Base-by-base conservation (phyloP, 1,140 invertebrate species). In the Cyrtorhinus lividipennis region DNA sequence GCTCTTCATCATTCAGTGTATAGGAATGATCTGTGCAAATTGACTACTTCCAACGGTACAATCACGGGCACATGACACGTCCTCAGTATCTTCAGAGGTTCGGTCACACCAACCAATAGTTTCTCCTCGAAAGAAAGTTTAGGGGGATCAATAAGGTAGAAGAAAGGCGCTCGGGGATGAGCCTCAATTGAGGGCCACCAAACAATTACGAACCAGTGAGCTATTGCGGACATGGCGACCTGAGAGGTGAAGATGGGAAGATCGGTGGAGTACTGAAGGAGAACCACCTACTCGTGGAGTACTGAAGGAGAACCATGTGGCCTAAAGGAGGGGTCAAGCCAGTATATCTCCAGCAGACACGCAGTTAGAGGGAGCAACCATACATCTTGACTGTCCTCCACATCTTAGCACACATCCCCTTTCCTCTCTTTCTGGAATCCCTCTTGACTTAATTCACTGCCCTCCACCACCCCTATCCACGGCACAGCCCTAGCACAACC, bases 381-480 rank as follows among this genome's bases (percentile, higher is more conserved):
- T 53, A 53, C 48, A 53, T 53, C 48, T 53, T 53, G 48, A 53
- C 48, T 53, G 48, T 53, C 48, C 48, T 5, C 48, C 18, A 22
- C 48, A 53, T 53, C 48, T 53, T 53, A 53, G 12, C 48, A 53
- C 48, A 53, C 48, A 22, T 8, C 20, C 48, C 20, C 10, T 20
- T 12, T 20, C 48, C 18, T 20, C 20, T 20, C 20, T 53, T 53
- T 53, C 48, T 20, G 5, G 12, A 22, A 53, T 15, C 48, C 48
- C 48, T 53, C 48, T 53, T 53, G 48, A 53, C 48, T 53, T 53
- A 53, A 53, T 53, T 22, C 48, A 53, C 48, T 53, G 48, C 48
- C 18, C 48, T 53, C 48, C 48, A 13, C 18, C 12, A 10, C 20
- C 48, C 48, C n/a, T n/a, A n/a, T n/a, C n/a, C n/a, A n/a, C n/a